These are phyloP conservation scores for Drosophila santomea DNA, from an alignment of 1,140 invertebrate genomes.

Conservation along the genomic window DNA sequence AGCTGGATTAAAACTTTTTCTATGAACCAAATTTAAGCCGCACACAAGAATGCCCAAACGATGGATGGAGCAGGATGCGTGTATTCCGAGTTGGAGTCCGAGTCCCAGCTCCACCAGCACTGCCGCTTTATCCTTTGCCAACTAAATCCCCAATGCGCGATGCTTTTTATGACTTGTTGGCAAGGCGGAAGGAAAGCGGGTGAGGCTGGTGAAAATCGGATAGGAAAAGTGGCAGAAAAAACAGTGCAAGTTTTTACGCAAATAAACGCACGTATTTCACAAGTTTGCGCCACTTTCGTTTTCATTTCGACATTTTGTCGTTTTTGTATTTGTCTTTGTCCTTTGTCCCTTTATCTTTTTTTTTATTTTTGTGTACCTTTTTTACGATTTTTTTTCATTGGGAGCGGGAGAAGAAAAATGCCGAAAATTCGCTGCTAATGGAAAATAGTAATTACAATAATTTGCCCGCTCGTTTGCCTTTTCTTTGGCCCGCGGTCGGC, in stretches of 20 bases:
- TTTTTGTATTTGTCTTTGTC: slow-evolving; percentile 10
- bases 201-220: background rate
- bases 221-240: background rate
- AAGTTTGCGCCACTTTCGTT: slow-evolving; percentile 78
- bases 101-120: slow-evolving; percentile 1
- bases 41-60: slow-evolving; percentile 51
- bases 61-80: background rate
- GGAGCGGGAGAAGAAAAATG: slow-evolving; percentile 15
- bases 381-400: background rate
- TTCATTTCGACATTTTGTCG: slow-evolving; percentile 43
- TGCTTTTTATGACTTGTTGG: slow-evolving; percentile 46
- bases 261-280: slow-evolving; percentile 82
- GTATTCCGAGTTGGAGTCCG: background rate
- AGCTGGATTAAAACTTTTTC: slow-evolving; percentile 78
- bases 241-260: slow-evolving; percentile 72
- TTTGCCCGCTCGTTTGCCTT: slow-evolving; percentile 44
- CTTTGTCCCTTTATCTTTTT: slow-evolving; percentile 9
- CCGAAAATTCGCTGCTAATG: slow-evolving; percentile 66
- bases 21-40: slow-evolving; percentile 75
- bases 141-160: slow-evolving; percentile 62
- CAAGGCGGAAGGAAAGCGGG: background rate
- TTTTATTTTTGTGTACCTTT: slow-evolving; percentile 6
- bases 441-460: slow-evolving; percentile 81
- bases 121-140: slow-evolving; percentile 52
- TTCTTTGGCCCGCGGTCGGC: background rate